phyloP scores from a whole-genome alignment of 2,888 invertebrate species.

The Microctonus hyperodae region DNA sequence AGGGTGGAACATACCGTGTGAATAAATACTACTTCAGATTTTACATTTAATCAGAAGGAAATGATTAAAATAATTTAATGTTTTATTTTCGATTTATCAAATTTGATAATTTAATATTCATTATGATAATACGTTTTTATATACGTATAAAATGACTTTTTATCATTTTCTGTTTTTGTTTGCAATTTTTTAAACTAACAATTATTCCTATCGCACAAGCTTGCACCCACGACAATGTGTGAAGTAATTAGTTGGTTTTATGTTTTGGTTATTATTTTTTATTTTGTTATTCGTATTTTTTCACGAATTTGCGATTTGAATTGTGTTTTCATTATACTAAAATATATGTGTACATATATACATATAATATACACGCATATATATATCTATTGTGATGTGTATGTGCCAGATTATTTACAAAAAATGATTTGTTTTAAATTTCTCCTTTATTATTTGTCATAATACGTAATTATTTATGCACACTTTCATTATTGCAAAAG shows the following conservation, averaged over 20 bases:
- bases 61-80: neutral
- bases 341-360: too few relatives aligned
- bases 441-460: neutral
- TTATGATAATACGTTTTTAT: neutral
- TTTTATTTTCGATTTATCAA: neutral
- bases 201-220: neutral
- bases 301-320: neutral
- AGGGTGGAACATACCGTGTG: slow-evolving; percentile 52
- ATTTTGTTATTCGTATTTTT: neutral
- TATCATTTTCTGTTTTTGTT: neutral
- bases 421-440: too few relatives aligned
- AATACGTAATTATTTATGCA: neutral
- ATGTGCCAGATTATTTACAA: too few relatives aligned
- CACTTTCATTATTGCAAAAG: neutral
- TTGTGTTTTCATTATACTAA: neutral
- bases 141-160: neutral
- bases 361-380: neutral
- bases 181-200: neutral
- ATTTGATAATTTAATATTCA: neutral
- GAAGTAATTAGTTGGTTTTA: neutral
- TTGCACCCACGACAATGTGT: neutral
- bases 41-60: neutral
- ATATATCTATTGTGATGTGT: neutral
- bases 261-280: neutral
- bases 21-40: slow-evolving; percentile 16